These are phyloP conservation scores for Malurus melanocephalus DNA, from an alignment of 2,113 vertebrate genomes.

Conservation along the genomic window DNA sequence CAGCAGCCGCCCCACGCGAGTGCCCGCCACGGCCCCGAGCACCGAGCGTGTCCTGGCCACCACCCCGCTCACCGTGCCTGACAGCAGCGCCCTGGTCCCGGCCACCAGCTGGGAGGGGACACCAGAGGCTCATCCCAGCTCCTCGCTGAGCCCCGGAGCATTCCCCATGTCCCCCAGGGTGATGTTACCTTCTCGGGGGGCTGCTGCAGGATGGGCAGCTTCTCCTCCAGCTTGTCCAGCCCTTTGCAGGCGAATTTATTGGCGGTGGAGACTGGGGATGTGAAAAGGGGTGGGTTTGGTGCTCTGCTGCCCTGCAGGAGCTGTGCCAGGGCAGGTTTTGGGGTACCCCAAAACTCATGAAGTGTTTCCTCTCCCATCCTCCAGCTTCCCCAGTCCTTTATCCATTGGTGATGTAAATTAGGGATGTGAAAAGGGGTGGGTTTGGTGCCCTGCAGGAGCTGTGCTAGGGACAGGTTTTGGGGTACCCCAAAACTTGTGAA, in stretches of 20 bases:
- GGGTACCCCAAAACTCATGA: background rate
- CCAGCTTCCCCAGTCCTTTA: no score
- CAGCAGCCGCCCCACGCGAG: constrained; percentile 80
- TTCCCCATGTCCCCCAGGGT: fast-evolving
- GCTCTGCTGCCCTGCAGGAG: background rate
- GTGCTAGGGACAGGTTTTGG: no score
- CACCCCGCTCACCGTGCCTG: constrained; percentile 65
- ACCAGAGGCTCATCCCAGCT: background rate
- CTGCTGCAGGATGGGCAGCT: constrained; percentile 85
- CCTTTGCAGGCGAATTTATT: constrained; percentile 79
- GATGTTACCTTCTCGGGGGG: constrained; percentile 79
- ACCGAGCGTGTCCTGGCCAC: constrained; percentile 74
- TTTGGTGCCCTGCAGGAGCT: no score
- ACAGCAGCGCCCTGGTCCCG: constrained; percentile 76
- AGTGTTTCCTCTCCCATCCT: no score
- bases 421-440: fast-evolving
- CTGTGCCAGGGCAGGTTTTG: background rate
- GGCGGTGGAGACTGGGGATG: background rate
- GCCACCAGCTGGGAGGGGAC: constrained; percentile 77
- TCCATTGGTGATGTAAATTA: fast-evolving
- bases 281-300: fast-evolving
- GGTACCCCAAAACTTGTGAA: no score
- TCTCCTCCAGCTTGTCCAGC: constrained; percentile 82
- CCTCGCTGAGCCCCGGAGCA: fast-evolving
- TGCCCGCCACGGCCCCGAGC: constrained; percentile 70